Conservation (phyloP, 2,113 vertebrate species). For the Lathamus discolor region DNA sequence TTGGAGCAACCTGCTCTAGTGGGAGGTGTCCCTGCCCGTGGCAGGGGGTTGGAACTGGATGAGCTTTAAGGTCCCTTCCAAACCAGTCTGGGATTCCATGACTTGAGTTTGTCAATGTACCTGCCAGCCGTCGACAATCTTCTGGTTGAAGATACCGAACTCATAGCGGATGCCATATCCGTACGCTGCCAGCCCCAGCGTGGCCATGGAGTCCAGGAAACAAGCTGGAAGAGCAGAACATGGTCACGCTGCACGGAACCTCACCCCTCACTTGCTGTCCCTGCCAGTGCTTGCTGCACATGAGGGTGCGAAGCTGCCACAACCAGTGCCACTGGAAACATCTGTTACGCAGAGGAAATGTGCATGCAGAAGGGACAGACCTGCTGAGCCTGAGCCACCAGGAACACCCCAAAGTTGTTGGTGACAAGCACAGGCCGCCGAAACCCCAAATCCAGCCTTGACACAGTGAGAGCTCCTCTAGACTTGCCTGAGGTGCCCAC, state of each 20-base stretch:
- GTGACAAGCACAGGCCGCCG: background rate
- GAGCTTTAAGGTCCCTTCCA: background rate
- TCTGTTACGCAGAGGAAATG: background rate
- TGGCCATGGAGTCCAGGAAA: constrained; percentile 90
- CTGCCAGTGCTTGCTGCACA: accelerated
- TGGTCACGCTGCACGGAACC: background rate
- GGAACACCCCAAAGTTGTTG: background rate
- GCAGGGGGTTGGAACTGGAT: background rate
- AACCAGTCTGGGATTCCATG: background rate
- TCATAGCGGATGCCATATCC: constrained; percentile 91
- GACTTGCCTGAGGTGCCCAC: background rate
- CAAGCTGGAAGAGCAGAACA: constrained; percentile 78
- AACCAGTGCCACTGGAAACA: background rate
- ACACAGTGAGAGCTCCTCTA: background rate
- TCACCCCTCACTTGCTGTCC: accelerated
- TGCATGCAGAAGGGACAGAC: background rate
- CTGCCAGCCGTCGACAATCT: constrained; percentile 86
- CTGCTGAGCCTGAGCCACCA: accelerated
- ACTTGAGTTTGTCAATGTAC: constrained; percentile 48
- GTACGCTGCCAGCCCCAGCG: constrained; percentile 84
- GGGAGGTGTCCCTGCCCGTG: background rate
- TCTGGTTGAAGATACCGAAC: constrained; percentile 94
- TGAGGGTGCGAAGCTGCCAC: background rate
- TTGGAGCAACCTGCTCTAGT: accelerated
- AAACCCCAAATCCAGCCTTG: background rate